These are phyloP conservation scores for Rhyacichthys aspro DNA, from an alignment of 2,797 vertebrate genomes.

Conservation along the genomic window DNA sequence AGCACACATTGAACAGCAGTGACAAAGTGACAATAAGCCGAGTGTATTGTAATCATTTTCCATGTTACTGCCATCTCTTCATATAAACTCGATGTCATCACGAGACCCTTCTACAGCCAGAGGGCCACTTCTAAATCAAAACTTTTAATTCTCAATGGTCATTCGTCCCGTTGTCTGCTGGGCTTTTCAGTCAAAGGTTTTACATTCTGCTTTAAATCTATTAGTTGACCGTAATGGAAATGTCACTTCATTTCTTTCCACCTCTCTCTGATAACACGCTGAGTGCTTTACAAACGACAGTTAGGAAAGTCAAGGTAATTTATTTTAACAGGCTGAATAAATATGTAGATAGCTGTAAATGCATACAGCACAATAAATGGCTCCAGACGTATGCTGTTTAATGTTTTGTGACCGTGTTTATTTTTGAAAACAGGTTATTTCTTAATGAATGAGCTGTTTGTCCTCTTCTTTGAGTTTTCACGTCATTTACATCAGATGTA, in stretches of 20 bases:
- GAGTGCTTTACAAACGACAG: slow-evolving; percentile 13
- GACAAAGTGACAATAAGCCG: slow-evolving; percentile 1
- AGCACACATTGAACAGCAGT: slow-evolving; percentile 11
- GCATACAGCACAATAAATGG: background rate
- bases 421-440: background rate
- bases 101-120: slow-evolving; percentile 26
- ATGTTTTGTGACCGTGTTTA: too few species aligned
- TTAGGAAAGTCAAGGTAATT: slow-evolving; percentile 29
- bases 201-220: slow-evolving; percentile 8
- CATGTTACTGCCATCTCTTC: slow-evolving; percentile 17
- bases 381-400: background rate
- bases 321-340: slow-evolving; percentile 6
- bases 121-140: slow-evolving; percentile 41
- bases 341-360: slow-evolving; percentile 9
- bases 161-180: slow-evolving; percentile 33
- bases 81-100: slow-evolving; percentile 29
- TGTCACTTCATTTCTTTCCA: slow-evolving; percentile 6
- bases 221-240: slow-evolving; percentile 24
- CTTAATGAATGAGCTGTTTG: background rate
- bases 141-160: slow-evolving; percentile 36
- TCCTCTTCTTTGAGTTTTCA: too few species aligned
- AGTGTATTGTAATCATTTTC: slow-evolving; percentile 17
- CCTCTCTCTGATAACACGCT: slow-evolving; percentile 8
- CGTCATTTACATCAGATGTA: background rate
- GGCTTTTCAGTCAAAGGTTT: slow-evolving; percentile 16